Percentiles rank a stretch among this genome's conserved stretches.
Conservation (phyloP, 2,888 invertebrate genomes). For the Cephonodes hylas region DNA sequence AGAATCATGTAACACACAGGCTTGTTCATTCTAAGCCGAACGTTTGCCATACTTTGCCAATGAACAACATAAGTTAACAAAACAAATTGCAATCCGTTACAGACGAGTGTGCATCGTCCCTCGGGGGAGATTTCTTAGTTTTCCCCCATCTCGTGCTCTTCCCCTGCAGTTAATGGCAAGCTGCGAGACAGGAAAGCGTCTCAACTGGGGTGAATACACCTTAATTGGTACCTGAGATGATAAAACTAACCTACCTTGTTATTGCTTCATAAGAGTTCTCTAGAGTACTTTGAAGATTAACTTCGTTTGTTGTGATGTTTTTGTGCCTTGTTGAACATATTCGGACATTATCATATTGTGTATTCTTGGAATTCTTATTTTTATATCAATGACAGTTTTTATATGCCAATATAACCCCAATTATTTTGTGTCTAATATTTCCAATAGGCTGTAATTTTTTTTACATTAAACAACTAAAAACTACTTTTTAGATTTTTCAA, state of each 20-base stretch:
- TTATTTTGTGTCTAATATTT: no score
- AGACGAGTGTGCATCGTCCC: slow-evolving; percentile 34
- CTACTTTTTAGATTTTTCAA: neutral
- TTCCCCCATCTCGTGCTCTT: slow-evolving; percentile 50
- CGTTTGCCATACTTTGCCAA: neutral
- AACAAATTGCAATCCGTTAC: slow-evolving; percentile 10
- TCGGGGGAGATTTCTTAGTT: slow-evolving; percentile 51
- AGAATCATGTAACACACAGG: no score
- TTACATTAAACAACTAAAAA: no score
- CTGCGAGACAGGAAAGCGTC: slow-evolving; percentile 40
- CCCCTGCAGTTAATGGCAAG: slow-evolving; percentile 42
- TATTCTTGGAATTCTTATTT: no score
- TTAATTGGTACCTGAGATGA: slow-evolving; percentile 6
- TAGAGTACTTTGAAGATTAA: neutral
- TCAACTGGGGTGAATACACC: slow-evolving; percentile 11
- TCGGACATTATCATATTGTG: neutral
- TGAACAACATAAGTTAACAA: neutral
- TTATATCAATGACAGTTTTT: no score
- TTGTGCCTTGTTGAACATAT: neutral
- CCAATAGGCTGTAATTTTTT: no score
- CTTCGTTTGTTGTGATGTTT: no score
- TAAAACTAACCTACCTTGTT: slow-evolving; percentile 6
- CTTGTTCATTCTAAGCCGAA: neutral
- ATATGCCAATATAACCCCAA: no score
- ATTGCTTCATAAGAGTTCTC: neutral